Conservation (phyloP, 1,140 invertebrate species). For the Drosophila kurseongensis region DNA sequence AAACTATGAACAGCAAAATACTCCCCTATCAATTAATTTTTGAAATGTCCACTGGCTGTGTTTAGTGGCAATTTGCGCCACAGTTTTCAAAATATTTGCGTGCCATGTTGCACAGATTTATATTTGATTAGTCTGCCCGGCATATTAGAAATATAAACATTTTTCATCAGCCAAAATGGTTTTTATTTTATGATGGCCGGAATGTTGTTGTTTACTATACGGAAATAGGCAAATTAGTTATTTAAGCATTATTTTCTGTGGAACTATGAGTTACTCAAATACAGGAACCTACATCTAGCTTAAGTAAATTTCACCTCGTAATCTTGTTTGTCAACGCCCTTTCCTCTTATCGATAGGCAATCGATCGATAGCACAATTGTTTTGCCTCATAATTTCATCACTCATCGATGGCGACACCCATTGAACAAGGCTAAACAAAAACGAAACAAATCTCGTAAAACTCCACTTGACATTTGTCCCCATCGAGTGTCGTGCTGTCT, state of each 20-base stretch:
- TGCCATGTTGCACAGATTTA: conserved; percentile 2
- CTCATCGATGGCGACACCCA: conserved; percentile 30
- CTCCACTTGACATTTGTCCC: conserved; percentile 47
- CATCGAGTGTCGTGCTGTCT: conserved; percentile 11
- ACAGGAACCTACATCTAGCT: not conserved
- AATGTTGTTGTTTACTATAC: not conserved
- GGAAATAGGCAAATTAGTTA: too few species aligned
- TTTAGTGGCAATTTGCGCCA: too few species aligned
- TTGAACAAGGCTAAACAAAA: conserved; percentile 22
- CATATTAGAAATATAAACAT: not conserved
- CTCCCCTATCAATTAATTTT: too few species aligned
- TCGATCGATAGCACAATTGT: conserved; percentile 22
- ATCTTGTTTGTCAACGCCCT: not conserved
- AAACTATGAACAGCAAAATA: conserved; percentile 1
- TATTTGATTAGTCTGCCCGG: conserved; percentile 5
- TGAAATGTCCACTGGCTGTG: too few species aligned
- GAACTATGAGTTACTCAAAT: too few species aligned
- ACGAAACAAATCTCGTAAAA: conserved; percentile 49
- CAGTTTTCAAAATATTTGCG: not conserved
- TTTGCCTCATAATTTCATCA: conserved; percentile 18
- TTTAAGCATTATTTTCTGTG: too few species aligned
- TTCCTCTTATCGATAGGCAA: conserved; percentile 16
- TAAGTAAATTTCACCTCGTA: not conserved
- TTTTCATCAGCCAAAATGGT: not conserved
- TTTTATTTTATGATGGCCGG: not conserved